A percentile compares a stretch with the other conserved stretches of the same genome.
Evolutionary conservation across 1,140 invertebrate genomes (phyloP).

Genomic region (Drosophila sulfurigaster): DNA sequence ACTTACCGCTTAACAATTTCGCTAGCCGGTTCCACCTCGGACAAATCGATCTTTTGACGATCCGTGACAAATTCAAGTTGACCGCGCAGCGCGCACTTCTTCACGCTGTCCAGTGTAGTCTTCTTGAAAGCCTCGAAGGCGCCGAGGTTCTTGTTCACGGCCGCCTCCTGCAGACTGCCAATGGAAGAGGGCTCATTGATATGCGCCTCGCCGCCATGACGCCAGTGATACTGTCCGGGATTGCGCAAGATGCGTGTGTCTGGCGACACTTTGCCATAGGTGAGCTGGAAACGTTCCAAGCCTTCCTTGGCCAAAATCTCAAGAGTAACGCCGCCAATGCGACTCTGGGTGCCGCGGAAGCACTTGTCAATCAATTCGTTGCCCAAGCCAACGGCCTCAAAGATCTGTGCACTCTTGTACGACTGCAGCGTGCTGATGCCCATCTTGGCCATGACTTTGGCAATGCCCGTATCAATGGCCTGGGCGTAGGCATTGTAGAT

Average conservation of each 20-base stretch:
- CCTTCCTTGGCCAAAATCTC: conserved; percentile 95
- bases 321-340: conserved; percentile 97
- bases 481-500: conserved; percentile 90
- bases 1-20: conserved; percentile 97
- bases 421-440: conserved; percentile 99
- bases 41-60: conserved; percentile 91
- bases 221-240: conserved; percentile 98
- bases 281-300: conserved; percentile 92
- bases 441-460: conserved; percentile 99
- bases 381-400: conserved; percentile 98
- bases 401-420: conserved; percentile 99
- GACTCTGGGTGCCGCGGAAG: conserved; percentile 97
- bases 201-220: conserved; percentile 98
- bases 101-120: conserved; percentile 94
- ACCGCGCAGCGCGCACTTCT: conserved; percentile 95
- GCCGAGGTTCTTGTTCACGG: conserved; percentile 91
- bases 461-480: conserved; percentile 92
- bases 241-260: conserved; percentile 95
- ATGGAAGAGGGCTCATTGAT: conserved; percentile 98
- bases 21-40: conserved; percentile 95
- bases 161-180: conserved; percentile 96
- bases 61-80: conserved; percentile 94
- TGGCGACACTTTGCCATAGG: conserved; percentile 89
- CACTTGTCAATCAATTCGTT: conserved; percentile 97
- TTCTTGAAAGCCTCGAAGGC: conserved; percentile 96